Percentiles rank a stretch among this genome's conserved stretches.
phyloP scores from a whole-genome alignment of 2,113 vertebrate genomes.

The Lepus europaeus region DNA sequence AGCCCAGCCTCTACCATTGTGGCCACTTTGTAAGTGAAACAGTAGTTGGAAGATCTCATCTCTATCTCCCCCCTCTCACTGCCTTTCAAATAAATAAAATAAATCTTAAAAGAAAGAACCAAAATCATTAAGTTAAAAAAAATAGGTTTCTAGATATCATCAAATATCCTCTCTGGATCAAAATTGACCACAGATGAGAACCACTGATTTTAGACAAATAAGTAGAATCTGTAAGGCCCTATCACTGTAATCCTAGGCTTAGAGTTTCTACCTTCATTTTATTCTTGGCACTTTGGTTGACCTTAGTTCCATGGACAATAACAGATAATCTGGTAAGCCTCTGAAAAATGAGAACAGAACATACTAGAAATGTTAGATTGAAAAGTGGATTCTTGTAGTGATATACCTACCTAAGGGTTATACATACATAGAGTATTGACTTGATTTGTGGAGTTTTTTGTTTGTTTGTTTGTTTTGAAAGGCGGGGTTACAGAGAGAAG shows the following conservation, averaged over 20 bases:
- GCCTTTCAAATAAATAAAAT: too few species aligned
- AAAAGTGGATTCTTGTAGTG: not conserved
- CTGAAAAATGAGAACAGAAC: slow-evolving; percentile 34
- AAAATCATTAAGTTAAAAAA: too few species aligned
- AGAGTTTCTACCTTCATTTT: not conserved
- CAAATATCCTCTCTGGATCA: not conserved
- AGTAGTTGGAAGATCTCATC: too few species aligned
- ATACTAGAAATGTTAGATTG: slow-evolving; percentile 5
- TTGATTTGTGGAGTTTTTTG: not conserved
- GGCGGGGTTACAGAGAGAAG: too few species aligned
- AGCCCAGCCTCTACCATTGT: too few species aligned
- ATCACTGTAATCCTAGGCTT: not conserved
- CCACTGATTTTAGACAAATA: not conserved
- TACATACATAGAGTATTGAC: not conserved
- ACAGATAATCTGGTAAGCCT: not conserved
- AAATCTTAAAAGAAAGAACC: too few species aligned
- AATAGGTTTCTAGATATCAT: not conserved
- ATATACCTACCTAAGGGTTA: not conserved
- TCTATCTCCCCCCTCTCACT: too few species aligned
- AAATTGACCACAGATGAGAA: slow-evolving; percentile 1
- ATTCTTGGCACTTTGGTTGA: not conserved
- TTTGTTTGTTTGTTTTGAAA: too few species aligned
- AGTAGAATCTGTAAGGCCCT: not conserved
- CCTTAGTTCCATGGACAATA: not conserved
- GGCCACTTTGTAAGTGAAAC: too few species aligned